A percentile compares a stretch with the other conserved stretches of the same genome.
Conservation (phyloP, 1,140 invertebrate genomes). For the Drosophila aff. region DNA sequence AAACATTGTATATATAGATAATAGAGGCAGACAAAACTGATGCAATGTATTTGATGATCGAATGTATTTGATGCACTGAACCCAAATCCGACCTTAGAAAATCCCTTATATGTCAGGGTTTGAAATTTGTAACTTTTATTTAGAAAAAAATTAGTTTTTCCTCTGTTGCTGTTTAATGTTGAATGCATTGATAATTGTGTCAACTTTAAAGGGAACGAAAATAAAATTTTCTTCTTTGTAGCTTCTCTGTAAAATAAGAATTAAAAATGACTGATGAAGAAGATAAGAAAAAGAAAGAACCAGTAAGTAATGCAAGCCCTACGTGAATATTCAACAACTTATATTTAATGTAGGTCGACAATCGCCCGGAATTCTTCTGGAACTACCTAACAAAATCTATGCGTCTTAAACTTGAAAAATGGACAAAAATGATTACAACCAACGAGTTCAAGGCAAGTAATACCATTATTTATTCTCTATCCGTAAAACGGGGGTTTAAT, state of each 20-base stretch:
- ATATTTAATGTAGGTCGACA: not conserved
- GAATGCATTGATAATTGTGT: no score
- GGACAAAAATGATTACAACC: constrained; percentile 9
- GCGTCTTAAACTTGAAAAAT: constrained; percentile 8
- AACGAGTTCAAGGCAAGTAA: not conserved
- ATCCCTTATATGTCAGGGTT: no score
- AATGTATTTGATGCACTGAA: no score
- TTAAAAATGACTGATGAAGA: constrained; percentile 1
- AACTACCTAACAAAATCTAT: constrained; percentile 1
- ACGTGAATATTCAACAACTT: not conserved
- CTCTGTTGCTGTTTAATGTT: no score
- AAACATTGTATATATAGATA: no score
- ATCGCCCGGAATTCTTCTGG: constrained; percentile 6
- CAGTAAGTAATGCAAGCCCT: not conserved
- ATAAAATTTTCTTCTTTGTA: not conserved
- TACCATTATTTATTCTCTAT: not conserved
- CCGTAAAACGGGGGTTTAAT: no score
- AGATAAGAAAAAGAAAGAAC: constrained; percentile 6
- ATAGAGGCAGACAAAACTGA: no score
- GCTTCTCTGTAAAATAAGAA: not conserved
- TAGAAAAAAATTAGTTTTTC: no score
- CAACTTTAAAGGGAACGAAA: not conserved
- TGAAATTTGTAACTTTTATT: no score
- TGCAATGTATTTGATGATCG: no score
- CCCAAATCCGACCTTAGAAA: no score